phyloP scores from a whole-genome alignment of 2,113 vertebrate genomes.

The Austrofundulus limnaeus region DNA sequence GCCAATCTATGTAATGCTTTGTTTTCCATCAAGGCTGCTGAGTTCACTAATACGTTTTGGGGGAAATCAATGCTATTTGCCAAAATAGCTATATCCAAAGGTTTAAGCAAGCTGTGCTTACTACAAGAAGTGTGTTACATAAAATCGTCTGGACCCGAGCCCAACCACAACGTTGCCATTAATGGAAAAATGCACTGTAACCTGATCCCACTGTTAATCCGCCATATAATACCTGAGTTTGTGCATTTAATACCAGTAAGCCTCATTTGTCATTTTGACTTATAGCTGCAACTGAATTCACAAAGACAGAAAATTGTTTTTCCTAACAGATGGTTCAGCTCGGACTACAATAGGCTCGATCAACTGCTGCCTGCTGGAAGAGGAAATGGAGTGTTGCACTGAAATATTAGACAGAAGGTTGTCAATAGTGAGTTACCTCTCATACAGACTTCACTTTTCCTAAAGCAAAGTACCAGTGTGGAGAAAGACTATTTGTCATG shows the following conservation, averaged over 20 bases:
- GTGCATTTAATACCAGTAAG: conserved; percentile 28
- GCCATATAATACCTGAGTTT: conserved; percentile 13
- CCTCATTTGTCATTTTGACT: conserved; percentile 44
- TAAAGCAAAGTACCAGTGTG: conserved; percentile 2
- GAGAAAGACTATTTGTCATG: conserved; percentile 24
- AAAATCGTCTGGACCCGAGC: conserved; percentile 19
- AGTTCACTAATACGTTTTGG: conserved; percentile 57
- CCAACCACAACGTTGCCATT: conserved; percentile 4
- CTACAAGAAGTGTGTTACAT: conserved; percentile 11
- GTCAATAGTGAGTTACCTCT: conserved; percentile 53
- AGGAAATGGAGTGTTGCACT: conserved; percentile 59
- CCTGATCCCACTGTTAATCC: conserved; percentile 18
- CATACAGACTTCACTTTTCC: conserved; percentile 37
- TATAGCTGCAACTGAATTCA: conserved; percentile 45
- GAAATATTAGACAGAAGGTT: conserved; percentile 54
- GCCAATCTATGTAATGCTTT: conserved; percentile 60
- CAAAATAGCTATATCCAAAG: conserved; percentile 52
- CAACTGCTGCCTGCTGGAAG: conserved; percentile 48
- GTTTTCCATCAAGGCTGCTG: conserved; percentile 57
- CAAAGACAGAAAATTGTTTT: conserved; percentile 57
- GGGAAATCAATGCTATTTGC: conserved; percentile 58
- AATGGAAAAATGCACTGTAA: neutral
- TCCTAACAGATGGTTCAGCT: conserved; percentile 48
- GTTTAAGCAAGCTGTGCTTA: conserved; percentile 45
- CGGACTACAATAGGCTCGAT: conserved; percentile 44